A percentile compares a stretch with the other conserved stretches of the same genome.
These are phyloP conservation scores for Drosophila suzukii DNA, from an alignment of 1,140 invertebrate species.

Conservation along the genomic window DNA sequence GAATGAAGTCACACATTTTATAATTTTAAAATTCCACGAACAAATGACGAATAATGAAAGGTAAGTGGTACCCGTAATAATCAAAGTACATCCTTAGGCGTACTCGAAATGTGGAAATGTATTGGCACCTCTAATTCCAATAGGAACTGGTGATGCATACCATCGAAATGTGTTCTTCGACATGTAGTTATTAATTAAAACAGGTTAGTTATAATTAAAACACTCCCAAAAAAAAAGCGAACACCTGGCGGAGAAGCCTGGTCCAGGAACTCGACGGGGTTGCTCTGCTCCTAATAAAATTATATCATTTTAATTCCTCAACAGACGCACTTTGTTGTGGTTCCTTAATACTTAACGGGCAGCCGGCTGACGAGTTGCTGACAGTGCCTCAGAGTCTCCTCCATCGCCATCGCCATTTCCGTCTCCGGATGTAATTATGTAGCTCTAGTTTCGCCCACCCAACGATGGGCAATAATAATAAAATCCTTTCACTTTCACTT, in stretches of 20 bases:
- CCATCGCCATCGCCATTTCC: neutral
- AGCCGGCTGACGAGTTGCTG: constrained; percentile 43
- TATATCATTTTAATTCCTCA: constrained; percentile 12
- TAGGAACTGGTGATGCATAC: neutral
- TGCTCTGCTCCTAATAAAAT: constrained; percentile 16
- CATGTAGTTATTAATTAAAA: constrained; percentile 29
- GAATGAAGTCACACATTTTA: too few relatives aligned
- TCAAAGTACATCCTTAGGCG: neutral
- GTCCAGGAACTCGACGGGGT: neutral
- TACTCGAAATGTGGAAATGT: neutral
- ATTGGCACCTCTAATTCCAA: neutral
- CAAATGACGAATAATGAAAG: too few relatives aligned
- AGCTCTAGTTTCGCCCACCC: constrained; percentile 24
- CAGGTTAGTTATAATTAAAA: too few relatives aligned
- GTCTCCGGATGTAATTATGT: constrained; percentile 52
- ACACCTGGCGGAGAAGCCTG: neutral
- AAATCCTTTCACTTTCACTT: constrained; percentile 65
- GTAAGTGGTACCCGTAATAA: too few relatives aligned
- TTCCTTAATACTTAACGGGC: neutral
- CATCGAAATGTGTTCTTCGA: neutral
- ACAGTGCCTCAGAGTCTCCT: constrained; percentile 20
- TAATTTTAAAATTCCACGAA: too few relatives aligned
- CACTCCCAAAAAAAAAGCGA: neutral
- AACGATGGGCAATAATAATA: constrained; percentile 41
- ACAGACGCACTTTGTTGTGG: constrained; percentile 18